These are phyloP conservation scores for Lochmaea capreae DNA, from an alignment of 2,888 invertebrate genomes.

Conservation along the genomic window DNA sequence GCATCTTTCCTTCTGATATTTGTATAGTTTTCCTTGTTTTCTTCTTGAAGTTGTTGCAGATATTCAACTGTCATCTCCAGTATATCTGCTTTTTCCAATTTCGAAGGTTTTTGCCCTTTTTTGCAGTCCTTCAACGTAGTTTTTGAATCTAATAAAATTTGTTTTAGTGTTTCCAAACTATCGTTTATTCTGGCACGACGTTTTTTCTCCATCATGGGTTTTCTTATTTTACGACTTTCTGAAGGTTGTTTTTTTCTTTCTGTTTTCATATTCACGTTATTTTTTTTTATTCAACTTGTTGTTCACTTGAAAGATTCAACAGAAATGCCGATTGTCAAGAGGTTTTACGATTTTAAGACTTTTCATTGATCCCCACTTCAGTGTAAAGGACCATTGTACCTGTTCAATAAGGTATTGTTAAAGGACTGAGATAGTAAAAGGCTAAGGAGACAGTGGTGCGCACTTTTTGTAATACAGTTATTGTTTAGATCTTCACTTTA, in stretches of 20 bases:
- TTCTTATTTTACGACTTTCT: slow-evolving; percentile 65
- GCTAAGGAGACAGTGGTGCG: slow-evolving; percentile 14
- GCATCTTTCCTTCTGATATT: background rate
- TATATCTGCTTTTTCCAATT: slow-evolving; percentile 75
- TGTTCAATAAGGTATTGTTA: slow-evolving; percentile 35
- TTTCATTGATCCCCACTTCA: slow-evolving; percentile 35
- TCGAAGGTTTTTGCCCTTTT: slow-evolving; percentile 66
- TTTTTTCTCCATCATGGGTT: slow-evolving; percentile 70
- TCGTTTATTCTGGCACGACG: slow-evolving; percentile 69
- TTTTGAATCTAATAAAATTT: slow-evolving; percentile 66
- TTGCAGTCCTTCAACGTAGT: slow-evolving; percentile 58
- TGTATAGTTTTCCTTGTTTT: slow-evolving; percentile 48
- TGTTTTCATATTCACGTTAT: slow-evolving; percentile 38
- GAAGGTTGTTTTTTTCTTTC: slow-evolving; percentile 42
- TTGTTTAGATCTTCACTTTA: background rate
- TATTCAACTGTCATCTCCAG: slow-evolving; percentile 73
- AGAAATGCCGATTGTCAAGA: slow-evolving; percentile 29
- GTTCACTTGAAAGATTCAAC: slow-evolving; percentile 14
- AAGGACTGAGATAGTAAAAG: slow-evolving; percentile 20
- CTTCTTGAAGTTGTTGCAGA: slow-evolving; percentile 68
- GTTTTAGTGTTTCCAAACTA: slow-evolving; percentile 68
- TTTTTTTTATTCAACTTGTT: slow-evolving; percentile 13
- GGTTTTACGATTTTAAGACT: slow-evolving; percentile 35
- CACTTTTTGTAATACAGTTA: background rate
- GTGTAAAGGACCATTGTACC: slow-evolving; percentile 33